A percentile compares a stretch with the other conserved stretches of the same genome.
phyloP scores from a whole-genome alignment of 37 sponge, comb jelly and placozoan species.

The Axinella damicornis region DNA sequence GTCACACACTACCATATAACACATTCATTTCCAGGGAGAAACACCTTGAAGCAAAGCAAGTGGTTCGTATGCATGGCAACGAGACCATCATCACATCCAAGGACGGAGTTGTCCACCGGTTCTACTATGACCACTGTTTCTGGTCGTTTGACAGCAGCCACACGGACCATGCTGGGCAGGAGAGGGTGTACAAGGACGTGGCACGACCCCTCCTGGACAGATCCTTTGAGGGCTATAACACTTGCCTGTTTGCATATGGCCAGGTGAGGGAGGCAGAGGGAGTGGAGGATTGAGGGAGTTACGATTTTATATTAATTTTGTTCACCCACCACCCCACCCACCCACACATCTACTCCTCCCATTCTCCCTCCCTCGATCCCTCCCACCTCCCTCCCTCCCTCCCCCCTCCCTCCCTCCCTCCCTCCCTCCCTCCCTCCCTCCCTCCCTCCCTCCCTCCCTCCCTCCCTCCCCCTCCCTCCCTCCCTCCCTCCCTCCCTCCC shows the following conservation, averaged over 20 bases:
- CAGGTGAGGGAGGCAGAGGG: slow-evolving; percentile 43
- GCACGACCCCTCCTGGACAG: slow-evolving; percentile 83
- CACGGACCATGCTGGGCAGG: slow-evolving; percentile 49
- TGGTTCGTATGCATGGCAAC: slow-evolving; percentile 44
- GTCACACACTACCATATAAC: no score
- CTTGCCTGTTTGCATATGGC: slow-evolving; percentile 92
- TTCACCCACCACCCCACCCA: no score
- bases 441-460: no score
- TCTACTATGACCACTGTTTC: slow-evolving; percentile 89
- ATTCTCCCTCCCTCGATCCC: no score
- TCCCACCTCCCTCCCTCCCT: no score
- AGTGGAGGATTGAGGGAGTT: no score
- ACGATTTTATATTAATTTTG: no score
- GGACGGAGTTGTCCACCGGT: slow-evolving; percentile 42
- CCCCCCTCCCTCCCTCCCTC: no score
- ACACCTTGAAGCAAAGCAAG: slow-evolving; percentile 47
- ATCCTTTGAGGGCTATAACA: slow-evolving; percentile 92
- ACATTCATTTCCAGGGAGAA: slow-evolving; percentile 31
- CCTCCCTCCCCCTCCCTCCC: no score
- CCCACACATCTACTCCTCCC: no score
- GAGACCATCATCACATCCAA: slow-evolving; percentile 57
- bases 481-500: no score
- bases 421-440: no score
- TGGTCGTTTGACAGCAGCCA: slow-evolving; percentile 65
- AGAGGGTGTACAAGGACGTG: slow-evolving; percentile 68